Evolutionary conservation across 2,797 vertebrate species (phyloP), one percentile per base, ranked within the genome.

Genomic region (Ataeniobius toweri): DNA sequence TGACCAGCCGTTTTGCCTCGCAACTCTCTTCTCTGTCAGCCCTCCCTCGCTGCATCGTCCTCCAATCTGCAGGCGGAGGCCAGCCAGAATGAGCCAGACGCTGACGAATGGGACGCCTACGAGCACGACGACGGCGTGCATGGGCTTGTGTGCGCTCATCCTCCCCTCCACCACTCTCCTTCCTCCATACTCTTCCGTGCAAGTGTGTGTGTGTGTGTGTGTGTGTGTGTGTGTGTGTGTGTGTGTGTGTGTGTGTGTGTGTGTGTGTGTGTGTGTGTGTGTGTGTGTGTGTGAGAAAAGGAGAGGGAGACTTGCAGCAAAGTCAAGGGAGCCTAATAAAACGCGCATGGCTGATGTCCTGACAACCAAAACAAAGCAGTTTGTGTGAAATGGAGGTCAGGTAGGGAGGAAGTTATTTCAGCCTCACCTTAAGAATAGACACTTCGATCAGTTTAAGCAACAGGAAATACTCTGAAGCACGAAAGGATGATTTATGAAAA

Each of bases 1-100:
- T 96, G 96, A 96, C 93, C 94, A 88, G 89, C 91, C 91, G 93
- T 95, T 94, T 96, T 96, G 96, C 96, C 95, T 96, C 95, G 95
- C 95, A 95, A 95, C 94, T 93, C 95, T 93, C 88, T 85, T 91
- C 92, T 88, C 84, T 81, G 86, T 93, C 84, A 58, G 86, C 92
- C 90, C 93, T 92, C 93, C 92, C 91, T 85, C 88, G 12, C 81
- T 83, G 7, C 86, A 87, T 76, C 48, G 76, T 90, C 89, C 88
- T 91, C 92, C 94, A 94, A 94, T 95, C 94, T 86, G 90, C 48
- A 84, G 89, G 88, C 94, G 89, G 92, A 89, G 88, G 87, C 83
- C 81, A 89, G 89, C 91, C 92, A 90, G 91, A 92, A 88, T 88
- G 92, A 93, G 90, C 73, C 88, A 73, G 87, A 80, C 91, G 39